These are phyloP conservation scores for Lepidiolamprologus cunningtoni DNA, from an alignment of 2,113 vertebrate species.

Conservation along the genomic window DNA sequence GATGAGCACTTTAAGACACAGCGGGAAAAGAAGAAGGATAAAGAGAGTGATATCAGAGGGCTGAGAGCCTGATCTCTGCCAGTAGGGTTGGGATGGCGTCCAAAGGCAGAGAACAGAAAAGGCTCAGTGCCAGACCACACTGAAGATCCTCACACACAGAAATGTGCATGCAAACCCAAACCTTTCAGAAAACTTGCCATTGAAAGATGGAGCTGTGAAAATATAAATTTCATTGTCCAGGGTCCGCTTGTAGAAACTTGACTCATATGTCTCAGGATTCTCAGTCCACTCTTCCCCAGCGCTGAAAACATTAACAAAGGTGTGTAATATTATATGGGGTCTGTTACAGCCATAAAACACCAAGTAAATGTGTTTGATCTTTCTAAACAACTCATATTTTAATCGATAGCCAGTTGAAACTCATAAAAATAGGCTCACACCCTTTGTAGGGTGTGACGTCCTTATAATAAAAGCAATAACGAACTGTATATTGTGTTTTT, in stretches of 20 bases:
- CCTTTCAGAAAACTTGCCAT: slow-evolving; percentile 76
- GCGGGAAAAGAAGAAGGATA: slow-evolving; percentile 35
- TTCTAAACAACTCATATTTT: background rate
- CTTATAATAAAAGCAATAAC: slow-evolving; percentile 13
- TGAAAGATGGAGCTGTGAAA: slow-evolving; percentile 91
- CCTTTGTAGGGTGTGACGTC: background rate
- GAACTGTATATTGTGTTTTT: background rate
- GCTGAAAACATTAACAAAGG: slow-evolving; percentile 44
- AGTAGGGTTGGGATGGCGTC: slow-evolving; percentile 26
- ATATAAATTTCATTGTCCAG: slow-evolving; percentile 96
- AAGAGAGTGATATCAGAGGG: slow-evolving; percentile 49
- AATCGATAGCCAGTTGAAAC: background rate
- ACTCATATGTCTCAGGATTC: slow-evolving; percentile 91
- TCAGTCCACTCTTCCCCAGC: slow-evolving; percentile 89
- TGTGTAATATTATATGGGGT: background rate
- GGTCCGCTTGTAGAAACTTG: slow-evolving; percentile 96
- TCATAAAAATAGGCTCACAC: slow-evolving; percentile 8
- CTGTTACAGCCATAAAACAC: background rate
- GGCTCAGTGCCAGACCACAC: slow-evolving; percentile 33
- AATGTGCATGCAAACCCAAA: background rate
- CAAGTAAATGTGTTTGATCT: slow-evolving; percentile 17
- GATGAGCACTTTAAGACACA: slow-evolving; percentile 30
- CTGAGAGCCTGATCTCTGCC: slow-evolving; percentile 30
- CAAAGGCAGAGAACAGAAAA: slow-evolving; percentile 18
- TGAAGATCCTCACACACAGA: background rate